A percentile compares a stretch with the other conserved stretches of the same genome.
phyloP scores from a whole-genome alignment of 2,113 vertebrate genomes.

The Upupa epops region DNA sequence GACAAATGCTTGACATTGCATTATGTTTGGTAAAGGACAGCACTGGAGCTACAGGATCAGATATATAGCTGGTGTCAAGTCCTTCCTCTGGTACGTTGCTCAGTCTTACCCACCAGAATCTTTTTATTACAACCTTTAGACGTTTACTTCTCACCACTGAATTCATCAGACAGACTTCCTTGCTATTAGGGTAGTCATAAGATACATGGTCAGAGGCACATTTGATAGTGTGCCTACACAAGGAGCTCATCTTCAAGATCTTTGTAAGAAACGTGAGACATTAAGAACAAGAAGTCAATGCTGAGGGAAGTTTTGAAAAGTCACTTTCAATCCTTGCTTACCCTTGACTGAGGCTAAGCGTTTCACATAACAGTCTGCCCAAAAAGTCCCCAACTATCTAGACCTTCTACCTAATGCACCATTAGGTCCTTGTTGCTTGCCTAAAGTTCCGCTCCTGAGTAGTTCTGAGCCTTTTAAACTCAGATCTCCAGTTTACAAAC shows the following conservation, averaged over 20 bases:
- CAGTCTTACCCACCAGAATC: constrained; percentile 15
- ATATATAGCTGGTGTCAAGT: neutral
- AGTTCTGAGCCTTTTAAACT: neutral
- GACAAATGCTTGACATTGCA: neutral
- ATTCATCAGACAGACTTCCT: constrained; percentile 19
- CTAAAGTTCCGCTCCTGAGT: neutral
- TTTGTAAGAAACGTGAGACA: neutral
- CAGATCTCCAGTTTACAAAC: neutral
- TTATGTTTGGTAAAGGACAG: neutral
- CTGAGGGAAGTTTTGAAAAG: neutral
- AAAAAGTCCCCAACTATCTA: neutral
- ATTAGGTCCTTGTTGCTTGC: neutral
- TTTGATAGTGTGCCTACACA: constrained; percentile 13
- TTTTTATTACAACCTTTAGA: constrained; percentile 35
- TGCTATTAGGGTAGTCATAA: constrained; percentile 35
- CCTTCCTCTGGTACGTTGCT: neutral
- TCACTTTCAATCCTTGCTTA: neutral
- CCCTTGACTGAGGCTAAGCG: neutral
- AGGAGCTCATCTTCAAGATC: neutral
- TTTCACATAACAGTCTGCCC: neutral
- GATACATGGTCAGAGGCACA: neutral
- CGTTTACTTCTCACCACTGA: constrained; percentile 52
- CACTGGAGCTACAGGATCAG: neutral
- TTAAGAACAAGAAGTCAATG: neutral
- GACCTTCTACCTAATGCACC: neutral